phyloP scores from a whole-genome alignment of 1,140 invertebrate species.

The Anthonomus grandis region DNA sequence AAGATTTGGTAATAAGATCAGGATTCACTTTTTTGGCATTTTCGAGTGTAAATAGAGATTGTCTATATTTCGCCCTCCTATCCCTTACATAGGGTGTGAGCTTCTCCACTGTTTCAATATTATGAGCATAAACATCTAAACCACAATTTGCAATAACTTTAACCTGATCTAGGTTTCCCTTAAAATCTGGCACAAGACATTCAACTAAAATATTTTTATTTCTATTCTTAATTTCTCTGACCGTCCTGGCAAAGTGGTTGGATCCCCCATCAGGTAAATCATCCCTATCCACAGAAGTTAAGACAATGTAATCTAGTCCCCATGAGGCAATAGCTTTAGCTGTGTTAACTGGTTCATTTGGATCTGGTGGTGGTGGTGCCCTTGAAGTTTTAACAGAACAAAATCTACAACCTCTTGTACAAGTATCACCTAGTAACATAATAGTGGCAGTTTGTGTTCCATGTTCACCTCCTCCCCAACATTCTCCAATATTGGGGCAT shows the following conservation, averaged over 20 bases:
- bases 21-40: constrained; percentile 78
- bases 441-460: constrained; percentile 86
- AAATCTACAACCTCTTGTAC: constrained; percentile 90
- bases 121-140: constrained; percentile 94
- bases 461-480: constrained; percentile 94
- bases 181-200: constrained; percentile 95
- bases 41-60: constrained; percentile 80
- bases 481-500: constrained; percentile 99
- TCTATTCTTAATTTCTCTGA: constrained; percentile 71
- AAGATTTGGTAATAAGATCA: constrained; percentile 92
- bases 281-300: constrained; percentile 98
- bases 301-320: constrained; percentile 96
- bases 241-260: constrained; percentile 87
- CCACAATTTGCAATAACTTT: constrained; percentile 76
- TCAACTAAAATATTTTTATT: constrained; percentile 90
- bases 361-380: constrained; percentile 86
- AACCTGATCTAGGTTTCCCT: constrained; percentile 76
- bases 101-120: constrained; percentile 92
- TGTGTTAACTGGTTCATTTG: constrained; percentile 89
- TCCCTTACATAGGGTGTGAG: constrained; percentile 90
- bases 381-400: constrained; percentile 98
- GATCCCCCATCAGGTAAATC: constrained; percentile 91
- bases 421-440: constrained; percentile 91
- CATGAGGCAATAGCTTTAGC: constrained; percentile 89
- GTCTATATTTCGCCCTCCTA: constrained; percentile 77